phyloP scores from a whole-genome alignment of 92 coral and sea anemone genomes.

The Heteractis magnifica region DNA sequence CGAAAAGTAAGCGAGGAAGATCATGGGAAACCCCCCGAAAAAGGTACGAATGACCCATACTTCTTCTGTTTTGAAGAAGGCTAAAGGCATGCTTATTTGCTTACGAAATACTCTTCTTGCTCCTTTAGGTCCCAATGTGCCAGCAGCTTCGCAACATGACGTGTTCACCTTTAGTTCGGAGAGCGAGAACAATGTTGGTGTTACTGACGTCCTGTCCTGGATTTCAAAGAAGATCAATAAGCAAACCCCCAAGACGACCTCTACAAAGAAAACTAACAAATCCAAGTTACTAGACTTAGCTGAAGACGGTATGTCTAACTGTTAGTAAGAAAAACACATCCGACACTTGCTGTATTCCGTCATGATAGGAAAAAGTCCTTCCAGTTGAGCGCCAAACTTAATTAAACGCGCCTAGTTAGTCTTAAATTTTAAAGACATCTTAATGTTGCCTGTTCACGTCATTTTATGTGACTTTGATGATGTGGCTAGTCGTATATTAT shows the following conservation, averaged over 20 bases:
- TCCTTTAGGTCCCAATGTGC: neutral
- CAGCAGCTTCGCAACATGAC: neutral
- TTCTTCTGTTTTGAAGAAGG: too few relatives aligned
- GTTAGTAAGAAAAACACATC: neutral
- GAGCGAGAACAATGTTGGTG: neutral
- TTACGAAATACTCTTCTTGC: neutral
- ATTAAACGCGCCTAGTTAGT: too few relatives aligned
- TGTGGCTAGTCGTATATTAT: too few relatives aligned
- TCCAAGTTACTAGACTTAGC: slow-evolving; percentile 15
- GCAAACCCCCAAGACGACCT: neutral
- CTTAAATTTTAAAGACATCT: too few relatives aligned
- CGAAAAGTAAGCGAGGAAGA: neutral
- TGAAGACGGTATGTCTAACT: slow-evolving; percentile 4
- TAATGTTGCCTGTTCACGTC: too few relatives aligned
- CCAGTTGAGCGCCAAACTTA: too few relatives aligned
- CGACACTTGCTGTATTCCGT: neutral
- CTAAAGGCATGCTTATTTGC: neutral
- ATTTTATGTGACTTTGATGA: too few relatives aligned
- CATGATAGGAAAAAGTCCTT: too few relatives aligned
- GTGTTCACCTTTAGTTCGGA: neutral
- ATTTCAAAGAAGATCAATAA: neutral
- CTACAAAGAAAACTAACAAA: slow-evolving; percentile 7
- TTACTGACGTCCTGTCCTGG: neutral
- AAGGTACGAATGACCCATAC: neutral
- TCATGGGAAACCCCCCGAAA: neutral